These are phyloP conservation scores for Rafetus swinhoei DNA, from an alignment of 2,113 vertebrate species.

Conservation along the genomic window DNA sequence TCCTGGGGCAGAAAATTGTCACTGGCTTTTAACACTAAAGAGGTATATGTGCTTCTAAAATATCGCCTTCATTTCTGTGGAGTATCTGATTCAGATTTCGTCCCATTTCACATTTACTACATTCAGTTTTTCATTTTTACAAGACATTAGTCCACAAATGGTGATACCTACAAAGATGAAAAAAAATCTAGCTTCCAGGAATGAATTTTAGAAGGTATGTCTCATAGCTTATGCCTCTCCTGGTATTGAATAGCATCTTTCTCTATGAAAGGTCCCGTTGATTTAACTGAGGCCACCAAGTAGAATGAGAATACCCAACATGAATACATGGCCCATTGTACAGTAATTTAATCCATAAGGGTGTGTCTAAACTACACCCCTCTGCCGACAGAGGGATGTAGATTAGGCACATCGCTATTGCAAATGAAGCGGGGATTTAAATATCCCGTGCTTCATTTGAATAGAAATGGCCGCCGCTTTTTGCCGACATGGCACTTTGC, in stretches of 20 bases:
- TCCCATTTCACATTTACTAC: not conserved
- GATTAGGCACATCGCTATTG: no score
- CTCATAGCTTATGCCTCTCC: slow-evolving; percentile 51
- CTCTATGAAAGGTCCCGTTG: slow-evolving; percentile 3
- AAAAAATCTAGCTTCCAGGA: not conserved
- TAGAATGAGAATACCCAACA: not conserved
- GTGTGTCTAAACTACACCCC: no score
- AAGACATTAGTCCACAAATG: slow-evolving; percentile 10
- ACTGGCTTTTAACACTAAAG: not conserved
- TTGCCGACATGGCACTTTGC: no score
- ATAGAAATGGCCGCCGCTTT: no score
- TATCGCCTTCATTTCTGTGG: not conserved
- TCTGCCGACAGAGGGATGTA: no score
- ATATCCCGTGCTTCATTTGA: no score
- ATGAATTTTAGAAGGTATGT: slow-evolving; percentile 59
- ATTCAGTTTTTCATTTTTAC: slow-evolving; percentile 40
- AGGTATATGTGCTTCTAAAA: not conserved
- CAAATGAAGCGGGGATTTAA: no score
- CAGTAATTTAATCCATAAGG: slow-evolving; percentile 1
- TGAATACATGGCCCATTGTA: slow-evolving; percentile 14
- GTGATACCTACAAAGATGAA: slow-evolving; percentile 43
- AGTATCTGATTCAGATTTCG: not conserved
- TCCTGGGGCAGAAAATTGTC: not conserved
- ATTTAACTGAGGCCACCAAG: slow-evolving; percentile 21
- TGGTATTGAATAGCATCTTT: slow-evolving; percentile 43